Evolutionary conservation across 1,140 invertebrate genomes (phyloP), one percentile per base, ranked within the genome.

Genomic region (Ips nitidus): DNA sequence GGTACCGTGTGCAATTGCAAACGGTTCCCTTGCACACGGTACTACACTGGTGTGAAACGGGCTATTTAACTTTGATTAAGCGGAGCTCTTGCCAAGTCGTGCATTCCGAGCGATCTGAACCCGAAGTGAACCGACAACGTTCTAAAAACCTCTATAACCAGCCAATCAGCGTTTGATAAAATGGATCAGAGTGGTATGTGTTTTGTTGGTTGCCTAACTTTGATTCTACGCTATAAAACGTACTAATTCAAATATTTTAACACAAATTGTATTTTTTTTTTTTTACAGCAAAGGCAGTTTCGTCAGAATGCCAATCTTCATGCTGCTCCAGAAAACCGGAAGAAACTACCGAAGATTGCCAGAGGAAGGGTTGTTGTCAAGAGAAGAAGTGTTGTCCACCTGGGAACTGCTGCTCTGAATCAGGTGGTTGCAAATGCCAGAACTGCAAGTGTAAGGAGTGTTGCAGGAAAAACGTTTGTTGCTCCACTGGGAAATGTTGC

Each of bases 1-100:
- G 41, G 57, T 59, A 42, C 41, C 57, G 57, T 4, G 39, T 59
- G 57, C 41, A 59, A 59, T 59, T 59, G 57, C 57, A 59, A n/a
- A 36, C 57, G 57, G 39, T 42, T n/a, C n/a, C 40, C n/a, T n/a
- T 41, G 57, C 53, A 56, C 53, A 36, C 53, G 53, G n/a, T 38
- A 56, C 53, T 37, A 56, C 53, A 22, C 2, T 38, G 22, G 45
- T 56, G 39, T 38, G n/a, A 50, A 50, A 56, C 53, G 7, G 38
- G 2, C 53, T 56, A 56, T 56, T 56, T 56, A 56, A 56, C 45
- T 50, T 56, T 56, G 53, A 56, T 56, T 56, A 36, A 38, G 2
- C 38, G 22, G 53, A 56, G 53, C 53, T 7, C n/a, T 40, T 3
- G 3, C 53, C n/a, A 56, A 56, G 53, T 56, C 38, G 3, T 38